Evolutionary conservation across 2,888 invertebrate genomes (phyloP), one percentile per base, ranked within the genome.

Genomic region (Brachypalpus laphriformis): DNA sequence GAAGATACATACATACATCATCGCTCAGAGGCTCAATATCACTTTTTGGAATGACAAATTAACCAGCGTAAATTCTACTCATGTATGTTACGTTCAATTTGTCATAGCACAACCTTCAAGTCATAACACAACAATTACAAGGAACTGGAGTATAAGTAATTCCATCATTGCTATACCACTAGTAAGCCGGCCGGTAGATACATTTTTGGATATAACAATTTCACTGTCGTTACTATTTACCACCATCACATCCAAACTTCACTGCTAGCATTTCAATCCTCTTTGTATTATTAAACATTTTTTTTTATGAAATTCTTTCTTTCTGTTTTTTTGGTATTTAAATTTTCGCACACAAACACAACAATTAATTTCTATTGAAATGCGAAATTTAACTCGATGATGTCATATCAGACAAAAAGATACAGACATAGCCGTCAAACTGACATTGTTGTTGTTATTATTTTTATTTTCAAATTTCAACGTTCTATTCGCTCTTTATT

Each of bases 331-430:
- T 76, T 72, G 70, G 70, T 49, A 76, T 76, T 65, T 61, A 65
- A 59, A 76, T 77, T 66, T 5, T 25, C 42, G 54, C 9, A 57
- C 37, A 45, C 20, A 70, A 47, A 40, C 28, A 28, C 37, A 25
- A 57, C 75, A 77, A 76, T 71, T 71, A 71, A 37, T 51, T 77
- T 59, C 59, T 65, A 77, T 72, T 61, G 66, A 71, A 77, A 54
- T 66, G 82, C 51, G 77, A 78, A 77, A 82, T 77, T 59, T 54
- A 54, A 77, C 51, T 28, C 47, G 66, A 82, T 82, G 82, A 82
- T 82, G 82, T 82, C 82, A 82, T 76, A 51, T 20, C 14, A 37
- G 18, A 37, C 28, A 57, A 7, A 34, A 8, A 25, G 16, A 20
- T 51, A 31, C 65, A 59, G 56, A 51, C 16, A 40, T 49, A 37